A percentile compares a stretch with the other conserved stretches of the same genome.
Conservation (phyloP, 2,888 invertebrate species). For the Pyrrhosoma nymphula region DNA sequence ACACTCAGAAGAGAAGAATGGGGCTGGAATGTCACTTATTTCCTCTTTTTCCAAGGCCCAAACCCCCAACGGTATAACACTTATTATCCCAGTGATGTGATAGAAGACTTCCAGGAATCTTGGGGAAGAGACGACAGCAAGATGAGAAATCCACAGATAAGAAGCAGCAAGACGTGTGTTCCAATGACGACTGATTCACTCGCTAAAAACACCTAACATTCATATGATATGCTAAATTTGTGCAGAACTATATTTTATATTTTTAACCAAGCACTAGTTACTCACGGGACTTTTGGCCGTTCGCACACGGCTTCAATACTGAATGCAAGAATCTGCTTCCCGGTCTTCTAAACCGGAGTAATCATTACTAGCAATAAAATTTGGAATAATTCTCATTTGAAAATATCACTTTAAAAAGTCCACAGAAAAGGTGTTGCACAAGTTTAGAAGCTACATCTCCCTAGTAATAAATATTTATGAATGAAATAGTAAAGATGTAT, state of each 20-base stretch:
- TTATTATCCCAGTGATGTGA: background rate
- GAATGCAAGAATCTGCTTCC: background rate
- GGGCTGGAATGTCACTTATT: background rate
- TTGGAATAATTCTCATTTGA: background rate
- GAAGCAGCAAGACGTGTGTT: background rate
- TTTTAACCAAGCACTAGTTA: background rate
- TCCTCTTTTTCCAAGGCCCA: background rate
- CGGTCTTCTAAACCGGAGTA: background rate
- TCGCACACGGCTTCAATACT: background rate
- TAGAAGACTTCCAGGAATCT: background rate
- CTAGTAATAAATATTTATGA: background rate
- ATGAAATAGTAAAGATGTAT: background rate
- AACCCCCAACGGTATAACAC: background rate
- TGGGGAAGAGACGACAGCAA: background rate
- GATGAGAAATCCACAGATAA: background rate
- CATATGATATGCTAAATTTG: background rate
- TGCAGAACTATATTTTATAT: background rate
- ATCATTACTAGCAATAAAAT: background rate
- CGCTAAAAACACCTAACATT: background rate
- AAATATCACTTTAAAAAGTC: background rate
- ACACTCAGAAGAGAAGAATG: background rate
- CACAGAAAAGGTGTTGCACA: background rate
- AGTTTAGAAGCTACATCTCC: background rate
- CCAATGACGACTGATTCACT: background rate
- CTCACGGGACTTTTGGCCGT: background rate